Conservation (phyloP, 1,140 invertebrate genomes). For the Grapholita molesta region DNA sequence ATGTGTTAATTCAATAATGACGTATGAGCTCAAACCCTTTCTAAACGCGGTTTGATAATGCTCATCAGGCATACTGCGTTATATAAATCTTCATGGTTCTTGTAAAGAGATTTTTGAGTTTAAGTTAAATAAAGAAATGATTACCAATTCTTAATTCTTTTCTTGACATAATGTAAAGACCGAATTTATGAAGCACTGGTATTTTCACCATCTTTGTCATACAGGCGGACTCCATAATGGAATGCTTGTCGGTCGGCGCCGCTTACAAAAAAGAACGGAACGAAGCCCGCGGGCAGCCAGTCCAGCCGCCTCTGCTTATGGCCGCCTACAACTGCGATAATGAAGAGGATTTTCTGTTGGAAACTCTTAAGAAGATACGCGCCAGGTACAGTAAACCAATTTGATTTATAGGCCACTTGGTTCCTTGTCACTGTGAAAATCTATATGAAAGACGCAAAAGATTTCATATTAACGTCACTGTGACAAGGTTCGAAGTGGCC, state of each 20-base stretch:
- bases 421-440: too few relatives aligned
- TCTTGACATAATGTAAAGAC: too few relatives aligned
- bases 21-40: too few relatives aligned
- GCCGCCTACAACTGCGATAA: conserved; percentile 85
- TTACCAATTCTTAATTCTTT: too few relatives aligned
- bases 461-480: too few relatives aligned
- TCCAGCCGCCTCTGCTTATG: conserved; percentile 86
- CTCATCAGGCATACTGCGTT: too few relatives aligned
- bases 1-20: too few relatives aligned
- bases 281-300: conserved; percentile 66
- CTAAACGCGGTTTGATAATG: too few relatives aligned
- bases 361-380: conserved; percentile 87
- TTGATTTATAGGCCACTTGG: neutral
- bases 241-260: conserved; percentile 90
- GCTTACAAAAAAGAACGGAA: conserved; percentile 80
- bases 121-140: too few relatives aligned
- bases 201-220: conserved; percentile 30
- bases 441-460: neutral
- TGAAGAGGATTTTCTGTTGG: conserved; percentile 89
- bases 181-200: neutral
- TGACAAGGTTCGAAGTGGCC: too few relatives aligned
- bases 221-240: conserved; percentile 93
- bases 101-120: too few relatives aligned
- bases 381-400: conserved; percentile 76
- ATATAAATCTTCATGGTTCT: too few relatives aligned